Evolutionary conservation across 2,888 invertebrate genomes (phyloP), one percentile per base, ranked within the genome.

Genomic region (Lordiphosa fenestrarum): DNA sequence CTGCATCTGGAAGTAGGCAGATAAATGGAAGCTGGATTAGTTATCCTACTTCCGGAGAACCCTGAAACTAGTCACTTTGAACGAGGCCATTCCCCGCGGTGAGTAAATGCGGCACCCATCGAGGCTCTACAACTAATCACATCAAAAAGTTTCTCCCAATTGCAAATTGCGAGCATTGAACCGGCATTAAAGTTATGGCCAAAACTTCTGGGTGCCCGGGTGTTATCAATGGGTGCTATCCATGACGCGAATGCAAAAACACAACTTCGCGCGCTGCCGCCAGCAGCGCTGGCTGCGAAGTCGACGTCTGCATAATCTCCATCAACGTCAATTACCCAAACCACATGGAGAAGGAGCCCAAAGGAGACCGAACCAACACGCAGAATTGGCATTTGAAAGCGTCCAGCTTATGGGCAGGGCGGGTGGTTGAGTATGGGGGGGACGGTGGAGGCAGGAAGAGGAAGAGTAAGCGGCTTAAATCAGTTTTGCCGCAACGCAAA

Each of bases 291-390:
- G 63, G 13, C 47, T 37, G 13, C 64, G 35, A 19, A 35, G 25
- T 35, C 35, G 25, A 33, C 36, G 50, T 57, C 65, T 68, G 67
- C 73, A 67, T 84, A 81, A 81, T 84, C 81, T 73, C 58, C 57
- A 62, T 69, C 66, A 73, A 71, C 83, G 80, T 74, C 85, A 81
- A 83, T 81, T 81, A 81, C 81, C 75, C 85, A 82, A 69, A 68
- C 82, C 78, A 65, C 48, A 33, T 38, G 7, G 19, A 51, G 7
- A 15, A 48, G 21, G 39, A 38, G 30, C n/a, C n/a, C 35, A 25
- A 25, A 25, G 37, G 47, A 12, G 37, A 15, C 25, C 23, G 9
- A 38, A 47, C 36, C 25, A 66, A 57, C 54, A 60, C 67, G 61
- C 65, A 57, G 54, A 68, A 74, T 59, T 66, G 69, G 54, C 62